These are phyloP conservation scores for Cyclina sinensis DNA, from an alignment of 1,140 invertebrate genomes.

Conservation along the genomic window DNA sequence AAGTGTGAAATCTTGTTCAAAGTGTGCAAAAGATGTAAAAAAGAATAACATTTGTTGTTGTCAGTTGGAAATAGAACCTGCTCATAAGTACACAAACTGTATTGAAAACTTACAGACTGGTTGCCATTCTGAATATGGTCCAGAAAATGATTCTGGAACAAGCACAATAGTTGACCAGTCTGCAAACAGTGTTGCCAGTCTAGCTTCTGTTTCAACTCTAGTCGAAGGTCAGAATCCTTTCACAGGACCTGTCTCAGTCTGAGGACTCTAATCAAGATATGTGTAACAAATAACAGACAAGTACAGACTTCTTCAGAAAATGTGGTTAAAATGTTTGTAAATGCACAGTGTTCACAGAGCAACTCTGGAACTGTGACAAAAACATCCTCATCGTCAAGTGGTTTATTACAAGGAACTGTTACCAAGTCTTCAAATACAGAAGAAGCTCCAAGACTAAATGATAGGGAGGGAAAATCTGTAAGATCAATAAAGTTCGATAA, in stretches of 20 bases:
- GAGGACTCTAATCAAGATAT: neutral
- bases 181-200: slow-evolving; percentile 55
- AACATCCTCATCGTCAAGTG: neutral
- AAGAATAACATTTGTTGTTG: neutral
- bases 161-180: slow-evolving; percentile 66
- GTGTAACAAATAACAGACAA: neutral
- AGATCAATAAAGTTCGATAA: slow-evolving; percentile 43
- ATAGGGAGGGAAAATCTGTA: slow-evolving; percentile 3
- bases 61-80: neutral
- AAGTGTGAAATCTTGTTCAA: neutral
- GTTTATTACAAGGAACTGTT: neutral
- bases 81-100: slow-evolving; percentile 45
- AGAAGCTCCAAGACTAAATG: no score
- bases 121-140: neutral
- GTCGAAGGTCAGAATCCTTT: slow-evolving; percentile 61
- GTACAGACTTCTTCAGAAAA: neutral
- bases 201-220: slow-evolving; percentile 60
- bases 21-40: neutral
- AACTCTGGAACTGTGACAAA: slow-evolving; percentile 27
- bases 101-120: slow-evolving; percentile 37
- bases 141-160: slow-evolving; percentile 61
- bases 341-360: neutral
- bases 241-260: slow-evolving; percentile 38
- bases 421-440: neutral
- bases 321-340: neutral